Evolutionary conservation across 2,888 invertebrate species (phyloP).

Genomic region (Dynastes tityus): DNA sequence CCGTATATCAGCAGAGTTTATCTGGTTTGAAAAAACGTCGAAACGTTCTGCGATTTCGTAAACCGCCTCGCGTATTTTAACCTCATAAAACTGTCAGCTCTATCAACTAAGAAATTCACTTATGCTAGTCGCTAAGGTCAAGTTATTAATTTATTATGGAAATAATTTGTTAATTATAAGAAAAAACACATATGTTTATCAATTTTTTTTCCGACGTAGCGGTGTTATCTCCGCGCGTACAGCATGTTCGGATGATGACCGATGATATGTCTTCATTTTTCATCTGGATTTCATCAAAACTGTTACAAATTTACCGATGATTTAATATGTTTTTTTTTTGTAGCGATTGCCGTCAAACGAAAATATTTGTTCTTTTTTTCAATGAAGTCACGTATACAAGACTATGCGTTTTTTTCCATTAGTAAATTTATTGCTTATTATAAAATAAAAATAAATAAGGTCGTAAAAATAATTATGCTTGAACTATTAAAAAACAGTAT

Average conservation of each 20-base stretch:
- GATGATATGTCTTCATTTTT: slow-evolving; percentile 37
- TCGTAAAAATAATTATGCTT: too few relatives aligned
- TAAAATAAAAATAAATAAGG: background rate
- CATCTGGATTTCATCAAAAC: slow-evolving; percentile 41
- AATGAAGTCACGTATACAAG: slow-evolving; percentile 21
- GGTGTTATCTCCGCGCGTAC: background rate
- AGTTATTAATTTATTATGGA: slow-evolving; percentile 49
- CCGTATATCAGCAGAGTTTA: background rate
- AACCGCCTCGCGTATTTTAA: slow-evolving; percentile 46
- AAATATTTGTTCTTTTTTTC: slow-evolving; percentile 24
- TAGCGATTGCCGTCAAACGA: slow-evolving; percentile 18
- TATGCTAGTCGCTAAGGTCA: slow-evolving; percentile 44
- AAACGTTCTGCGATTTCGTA: slow-evolving; percentile 42
- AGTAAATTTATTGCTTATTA: background rate
- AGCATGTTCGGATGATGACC: slow-evolving; percentile 15
- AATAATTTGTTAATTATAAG: slow-evolving; percentile 50
- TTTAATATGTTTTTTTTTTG: slow-evolving; percentile 30
- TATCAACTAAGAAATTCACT: slow-evolving; percentile 37
- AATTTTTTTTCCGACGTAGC: slow-evolving; percentile 32
- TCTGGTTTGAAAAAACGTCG: slow-evolving; percentile 1
- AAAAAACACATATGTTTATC: slow-evolving; percentile 44
- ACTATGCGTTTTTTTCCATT: background rate
- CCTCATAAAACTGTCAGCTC: slow-evolving; percentile 48
- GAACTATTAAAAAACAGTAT: too few relatives aligned
- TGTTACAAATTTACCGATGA: slow-evolving; percentile 45